These are phyloP conservation scores for Drosophila rellima DNA, from an alignment of 2,888 invertebrate species.

Conservation along the genomic window DNA sequence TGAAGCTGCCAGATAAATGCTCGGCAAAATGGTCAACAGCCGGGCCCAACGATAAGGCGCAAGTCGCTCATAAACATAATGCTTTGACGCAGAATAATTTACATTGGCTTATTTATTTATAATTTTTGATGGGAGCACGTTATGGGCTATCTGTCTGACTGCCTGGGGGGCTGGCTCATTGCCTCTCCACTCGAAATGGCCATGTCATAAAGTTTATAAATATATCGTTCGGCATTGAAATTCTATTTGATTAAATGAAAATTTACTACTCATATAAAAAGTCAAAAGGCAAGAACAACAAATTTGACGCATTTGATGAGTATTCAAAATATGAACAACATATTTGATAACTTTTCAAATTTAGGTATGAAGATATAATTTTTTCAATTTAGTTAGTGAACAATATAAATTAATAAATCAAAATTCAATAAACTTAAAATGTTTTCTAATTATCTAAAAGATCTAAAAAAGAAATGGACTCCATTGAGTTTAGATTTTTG, in stretches of 20 bases:
- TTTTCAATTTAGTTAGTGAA: neutral
- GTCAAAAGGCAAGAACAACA: conserved; percentile 4
- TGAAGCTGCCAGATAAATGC: conserved; percentile 45
- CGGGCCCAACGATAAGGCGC: conserved; percentile 40
- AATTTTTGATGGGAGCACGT: conserved; percentile 52
- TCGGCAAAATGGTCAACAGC: conserved; percentile 45
- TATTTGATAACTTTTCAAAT: neutral
- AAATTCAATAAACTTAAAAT: no score
- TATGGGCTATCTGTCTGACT: conserved; percentile 40
- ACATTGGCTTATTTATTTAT: conserved; percentile 62
- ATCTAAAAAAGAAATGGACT: no score
- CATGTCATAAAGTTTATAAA: conserved; percentile 64
- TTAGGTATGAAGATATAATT: neutral
- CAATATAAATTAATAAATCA: no score
- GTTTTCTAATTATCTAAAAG: no score
- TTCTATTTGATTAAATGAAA: conserved; percentile 50
- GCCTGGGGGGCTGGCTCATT: neutral
- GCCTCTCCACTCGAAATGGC: conserved; percentile 29
- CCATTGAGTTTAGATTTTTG: no score
- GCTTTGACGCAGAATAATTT: conserved; percentile 49
- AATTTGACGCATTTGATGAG: neutral
- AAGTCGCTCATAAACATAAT: conserved; percentile 39
- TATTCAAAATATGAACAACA: neutral
- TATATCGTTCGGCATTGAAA: conserved; percentile 49
- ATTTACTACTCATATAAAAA: conserved; percentile 7